Evolutionary conservation across 2,888 invertebrate species (phyloP), one percentile per base, ranked within the genome.

Genomic region (Drosophila meridiana): DNA sequence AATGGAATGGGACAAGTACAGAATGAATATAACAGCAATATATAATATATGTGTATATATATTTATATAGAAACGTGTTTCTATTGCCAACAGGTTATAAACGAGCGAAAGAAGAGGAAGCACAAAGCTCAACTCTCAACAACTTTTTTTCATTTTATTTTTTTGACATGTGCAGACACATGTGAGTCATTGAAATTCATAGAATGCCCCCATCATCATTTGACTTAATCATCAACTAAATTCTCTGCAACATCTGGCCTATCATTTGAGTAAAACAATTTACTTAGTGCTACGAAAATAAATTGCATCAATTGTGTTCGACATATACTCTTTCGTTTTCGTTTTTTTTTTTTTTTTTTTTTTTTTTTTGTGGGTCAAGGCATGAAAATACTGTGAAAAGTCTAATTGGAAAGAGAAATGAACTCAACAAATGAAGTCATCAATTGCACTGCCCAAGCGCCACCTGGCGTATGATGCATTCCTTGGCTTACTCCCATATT

Each of bases 51-150:
- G 1, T 40, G 6, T n/a, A 40, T 40, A 43, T 26, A 43, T 4
- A 26, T 3, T 1, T 6, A 76, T 48, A 48, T 38, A 47, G 69
- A 82, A 72, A 89, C 89, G 84, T 89, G 82, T 84, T 87, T 66
- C 67, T 69, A 69, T 70, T 57, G 63, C 68, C 50, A 87, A 87
- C 83, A 76, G 88, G 80, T 83, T 83, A 70, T 36, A 69, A 76
- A 55, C 58, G 34, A 55, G 56, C 0, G 40, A 56, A 38, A 53
- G 26, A 58, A 57, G 53, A 40, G 8, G 11, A 62, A 32, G 45
- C 43, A n/a, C n/a, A 56, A 56, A 60, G 55, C 64, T 28, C 14
- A 69, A 61, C 40, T 69, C 50, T 20, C 20, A 20, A 20, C 20
- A 43, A 64, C 28, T 38, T 48, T 36, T 26, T 11, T 26, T 26